phyloP scores from a whole-genome alignment of 2,113 vertebrate species.

The Micromys minutus region DNA sequence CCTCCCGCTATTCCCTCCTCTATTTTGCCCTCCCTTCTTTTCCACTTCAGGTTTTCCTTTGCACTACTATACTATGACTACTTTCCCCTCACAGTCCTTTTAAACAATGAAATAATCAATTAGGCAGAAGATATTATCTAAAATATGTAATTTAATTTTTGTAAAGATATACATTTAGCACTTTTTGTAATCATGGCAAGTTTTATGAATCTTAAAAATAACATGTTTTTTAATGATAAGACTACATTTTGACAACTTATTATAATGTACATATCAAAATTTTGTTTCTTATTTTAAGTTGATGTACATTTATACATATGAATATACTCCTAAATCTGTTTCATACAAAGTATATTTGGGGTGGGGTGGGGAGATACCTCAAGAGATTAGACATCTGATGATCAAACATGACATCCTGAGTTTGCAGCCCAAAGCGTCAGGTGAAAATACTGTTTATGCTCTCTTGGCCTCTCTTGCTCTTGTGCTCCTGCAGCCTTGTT shows the following conservation, averaged over 20 bases:
- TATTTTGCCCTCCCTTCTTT: no score
- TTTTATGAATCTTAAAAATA: background rate
- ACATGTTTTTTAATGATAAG: background rate
- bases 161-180: background rate
- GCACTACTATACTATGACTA: no score
- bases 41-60: no score
- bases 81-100: no score
- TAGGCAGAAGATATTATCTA: background rate
- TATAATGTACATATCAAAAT: background rate
- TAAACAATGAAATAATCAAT: background rate
- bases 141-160: background rate
- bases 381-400: background rate
- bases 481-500: no score
- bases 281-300: background rate
- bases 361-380: background rate
- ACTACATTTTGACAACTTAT: background rate
- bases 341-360: background rate
- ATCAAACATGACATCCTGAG: background rate
- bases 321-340: background rate
- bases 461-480: no score
- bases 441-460: background rate
- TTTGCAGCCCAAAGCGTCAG: background rate
- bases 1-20: no score
- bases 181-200: background rate
- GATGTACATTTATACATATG: background rate